These are phyloP conservation scores for Eristalis intricaria DNA, from an alignment of 2,888 invertebrate genomes.

Conservation along the genomic window DNA sequence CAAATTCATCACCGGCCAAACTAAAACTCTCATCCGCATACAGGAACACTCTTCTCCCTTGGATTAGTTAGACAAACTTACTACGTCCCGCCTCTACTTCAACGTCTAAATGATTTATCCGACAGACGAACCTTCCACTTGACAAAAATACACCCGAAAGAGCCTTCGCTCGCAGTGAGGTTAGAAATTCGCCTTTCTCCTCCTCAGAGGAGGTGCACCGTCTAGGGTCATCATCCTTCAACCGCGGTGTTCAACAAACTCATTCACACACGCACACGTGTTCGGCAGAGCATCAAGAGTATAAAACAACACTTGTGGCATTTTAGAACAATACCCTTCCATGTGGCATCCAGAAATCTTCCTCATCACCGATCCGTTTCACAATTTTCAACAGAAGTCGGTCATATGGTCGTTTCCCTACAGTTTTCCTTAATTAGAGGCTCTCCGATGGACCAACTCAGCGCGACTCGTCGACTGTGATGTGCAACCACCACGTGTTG, in stretches of 20 bases:
- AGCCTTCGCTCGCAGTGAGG: not conserved
- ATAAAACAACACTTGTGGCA: not conserved
- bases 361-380: not conserved
- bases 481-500: not conserved
- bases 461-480: not conserved
- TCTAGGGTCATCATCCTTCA: not conserved
- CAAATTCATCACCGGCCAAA: too few species aligned
- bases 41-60: too few species aligned
- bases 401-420: conserved; percentile 3
- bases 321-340: not conserved
- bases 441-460: not conserved
- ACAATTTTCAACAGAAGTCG: not conserved
- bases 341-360: not conserved
- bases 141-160: not conserved
- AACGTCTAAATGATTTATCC: too few species aligned
- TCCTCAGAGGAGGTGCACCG: not conserved
- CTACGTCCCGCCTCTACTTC: too few species aligned
- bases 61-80: too few species aligned
- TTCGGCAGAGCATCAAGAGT: not conserved
- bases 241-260: not conserved
- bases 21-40: too few species aligned
- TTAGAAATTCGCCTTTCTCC: not conserved
- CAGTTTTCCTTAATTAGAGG: not conserved
- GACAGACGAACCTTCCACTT: not conserved
- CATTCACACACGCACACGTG: not conserved